Evolutionary conservation across 1,140 invertebrate genomes (phyloP).

Genomic region (Habropoda laboriosa): DNA sequence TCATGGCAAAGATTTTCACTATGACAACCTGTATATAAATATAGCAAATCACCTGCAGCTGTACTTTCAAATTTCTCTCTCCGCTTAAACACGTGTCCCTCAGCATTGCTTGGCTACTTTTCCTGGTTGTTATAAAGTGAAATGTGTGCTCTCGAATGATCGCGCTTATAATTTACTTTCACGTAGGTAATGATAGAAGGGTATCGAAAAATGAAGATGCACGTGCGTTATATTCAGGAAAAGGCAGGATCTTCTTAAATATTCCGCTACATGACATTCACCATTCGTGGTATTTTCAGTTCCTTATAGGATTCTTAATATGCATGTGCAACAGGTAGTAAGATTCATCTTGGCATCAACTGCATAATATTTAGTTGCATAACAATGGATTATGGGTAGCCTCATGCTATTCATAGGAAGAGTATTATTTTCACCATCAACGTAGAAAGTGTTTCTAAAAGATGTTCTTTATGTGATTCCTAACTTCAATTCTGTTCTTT

Average conservation of each 20-base stretch:
- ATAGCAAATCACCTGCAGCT: background rate
- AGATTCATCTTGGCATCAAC: too few species aligned
- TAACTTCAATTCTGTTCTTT: too few species aligned
- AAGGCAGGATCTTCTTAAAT: background rate
- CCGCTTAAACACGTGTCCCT: background rate
- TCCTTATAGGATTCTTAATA: background rate
- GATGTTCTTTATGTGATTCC: too few species aligned
- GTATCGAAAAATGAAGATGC: background rate
- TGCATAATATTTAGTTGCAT: too few species aligned
- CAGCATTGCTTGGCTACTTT: background rate
- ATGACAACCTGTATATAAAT: background rate
- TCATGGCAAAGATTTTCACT: too few species aligned
- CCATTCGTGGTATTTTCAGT: background rate
- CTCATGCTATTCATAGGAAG: too few species aligned
- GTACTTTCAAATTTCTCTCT: slow-evolving; percentile 13
- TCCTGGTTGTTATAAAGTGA: background rate
- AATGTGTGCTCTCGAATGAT: background rate
- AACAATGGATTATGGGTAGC: too few species aligned
- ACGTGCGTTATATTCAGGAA: background rate
- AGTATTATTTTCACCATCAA: too few species aligned
- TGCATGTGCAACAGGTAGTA: background rate
- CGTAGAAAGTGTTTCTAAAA: too few species aligned
- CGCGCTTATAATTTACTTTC: slow-evolving; percentile 16
- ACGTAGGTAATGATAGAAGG: background rate
- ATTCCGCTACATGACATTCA: background rate